Base-by-base conservation (phyloP, 2,888 invertebrate genomes). In the Callyntrura guangdongensis region DNA sequence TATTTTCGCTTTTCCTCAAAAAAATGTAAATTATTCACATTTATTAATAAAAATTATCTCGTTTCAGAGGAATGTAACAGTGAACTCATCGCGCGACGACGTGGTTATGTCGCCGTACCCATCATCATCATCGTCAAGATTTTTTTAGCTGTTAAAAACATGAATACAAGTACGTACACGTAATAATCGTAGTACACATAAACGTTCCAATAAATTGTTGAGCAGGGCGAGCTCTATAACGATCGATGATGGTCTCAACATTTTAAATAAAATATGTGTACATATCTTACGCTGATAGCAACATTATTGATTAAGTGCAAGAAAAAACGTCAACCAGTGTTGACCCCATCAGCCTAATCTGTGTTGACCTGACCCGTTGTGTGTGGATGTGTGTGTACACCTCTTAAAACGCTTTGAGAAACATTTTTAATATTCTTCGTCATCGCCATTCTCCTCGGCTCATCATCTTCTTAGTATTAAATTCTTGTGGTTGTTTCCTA, bases 251-350 rank as follows among this genome's bases (percentile, higher is more conserved):
- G 5, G 5, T n/a, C 5, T 64, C 2, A 64, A 64, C 20, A 64
- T 17, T 64, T 11, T n/a, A n/a, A 11, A 22, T 2, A 22, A 22
- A 14, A 22, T 17, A n/a, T n/a, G n/a, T n/a, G n/a, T 67, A 72
- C 9, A 72, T 36, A 27, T 36, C 12, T 2, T 77, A 36, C 49
- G 0, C 17, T 84, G 84, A 84, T 84, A 84, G 49, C 53, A 49
- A 64, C 49, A 69, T 85, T 86, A 86, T 90, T 85, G 90, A 90
- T 90, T 90, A 90, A 86, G 90, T 90, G 90, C 86, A 90, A 90
- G 83, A 86, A 81, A 85, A 72, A 90, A 90, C 90, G 90, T 90
- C 90, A 90, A 90, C 90, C 86, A 85, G 77, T 86, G 86, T 79
- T 90, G 86, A 90, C 90, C 90, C 56, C 69, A 17, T 69, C 86